Base-by-base conservation (phyloP, 2,888 invertebrate genomes). In the Drosophila pseudotalamancana region DNA sequence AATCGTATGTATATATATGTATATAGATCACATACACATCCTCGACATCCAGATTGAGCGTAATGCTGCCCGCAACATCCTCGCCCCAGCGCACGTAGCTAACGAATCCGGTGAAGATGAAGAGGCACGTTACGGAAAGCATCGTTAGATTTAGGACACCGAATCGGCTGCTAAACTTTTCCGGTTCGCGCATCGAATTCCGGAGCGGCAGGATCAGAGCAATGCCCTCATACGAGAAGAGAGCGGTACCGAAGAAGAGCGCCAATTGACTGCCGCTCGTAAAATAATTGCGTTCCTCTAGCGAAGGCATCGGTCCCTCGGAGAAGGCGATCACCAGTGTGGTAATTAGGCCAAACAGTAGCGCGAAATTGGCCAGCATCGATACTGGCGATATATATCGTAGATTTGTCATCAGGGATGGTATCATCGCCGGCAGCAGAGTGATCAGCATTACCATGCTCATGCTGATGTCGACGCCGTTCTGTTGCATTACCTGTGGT, bases 141-240 rank as follows among this genome's bases (percentile, higher is more conserved):
- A 98, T 97, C 9, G 97, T 97, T 0, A 97, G 93, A 89, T 98
- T 98, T 11, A 99, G 92, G 0, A 98, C 97, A 0, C 99, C 99
- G 8, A 95, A 92, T 4, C 95, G 94, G 67, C 94, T 95, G 72
- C 94, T 94, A 90, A 99, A 98, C 57, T 94, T 93, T 56, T 94
- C 92, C 0, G 97, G 97, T 4, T 93, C 92, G 66, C 93, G 94
- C 98, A 99, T 98, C 86, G 97, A 96, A 88, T 97, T 97, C 90
- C 98, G 96, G 71, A 99, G 90, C 0, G 99, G 99, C 25, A 99
- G 92, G 3, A 98, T 96, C 92, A 97, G 90, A 49, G 96, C 96
- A 72, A 99, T 98, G 61, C 98, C 99, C 92, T 99, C 99, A 89
- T 98, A 99, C 0, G 99, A 96, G 91, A 97, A 99, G 42, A 99